Base-by-base conservation (phyloP, 2,888 invertebrate species). In the Lapara coniferarum region DNA sequence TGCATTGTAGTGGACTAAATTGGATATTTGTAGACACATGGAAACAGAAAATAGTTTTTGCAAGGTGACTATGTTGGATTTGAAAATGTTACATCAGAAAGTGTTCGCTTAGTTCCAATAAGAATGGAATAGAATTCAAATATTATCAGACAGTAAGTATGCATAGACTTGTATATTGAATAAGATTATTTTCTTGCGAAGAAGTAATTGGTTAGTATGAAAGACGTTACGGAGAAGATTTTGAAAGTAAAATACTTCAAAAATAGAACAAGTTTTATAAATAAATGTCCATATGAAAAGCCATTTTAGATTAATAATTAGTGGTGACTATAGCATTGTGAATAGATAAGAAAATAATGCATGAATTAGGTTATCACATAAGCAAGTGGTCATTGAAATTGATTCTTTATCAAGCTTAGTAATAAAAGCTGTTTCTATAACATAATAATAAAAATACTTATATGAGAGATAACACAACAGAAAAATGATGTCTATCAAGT, bases 1-100 rank as follows among this genome's bases (percentile, higher is more conserved):
- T 70, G 68, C 37, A 68, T 30, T 19, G 37, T 30, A 37, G 68
- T 57, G 58, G 19, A 67, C 46, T 30, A 30, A 5, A 49, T 30
- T n/a, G 19, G 53, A 53, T 16, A 19, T 55, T 19, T 55, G 19
- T 55, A 55, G 1, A 19, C 10, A 55, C 16, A 55, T 55, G 6
- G 16, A 55, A 55, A 16, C 1, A 16, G 53, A 55, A 55, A 55
- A 55, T 8, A 10, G 13, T 19, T 10, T 10, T 55, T 55, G 55
- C 10, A 19, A 10, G 25, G 51, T 51, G 13, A 37, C 37, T 37
- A 19, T 56, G 10, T 56, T 14, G 14, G 30, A 8, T 37, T 6
- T 6, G n/a, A 25, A 51, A 19, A 13, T 12, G 12, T 14, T 44
- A 10, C 37, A 37, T 37, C 25, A 25, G 30, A n/a, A 51, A 66